Evolutionary conservation across 2,888 invertebrate species (phyloP).

Genomic region (Amiota minor): DNA sequence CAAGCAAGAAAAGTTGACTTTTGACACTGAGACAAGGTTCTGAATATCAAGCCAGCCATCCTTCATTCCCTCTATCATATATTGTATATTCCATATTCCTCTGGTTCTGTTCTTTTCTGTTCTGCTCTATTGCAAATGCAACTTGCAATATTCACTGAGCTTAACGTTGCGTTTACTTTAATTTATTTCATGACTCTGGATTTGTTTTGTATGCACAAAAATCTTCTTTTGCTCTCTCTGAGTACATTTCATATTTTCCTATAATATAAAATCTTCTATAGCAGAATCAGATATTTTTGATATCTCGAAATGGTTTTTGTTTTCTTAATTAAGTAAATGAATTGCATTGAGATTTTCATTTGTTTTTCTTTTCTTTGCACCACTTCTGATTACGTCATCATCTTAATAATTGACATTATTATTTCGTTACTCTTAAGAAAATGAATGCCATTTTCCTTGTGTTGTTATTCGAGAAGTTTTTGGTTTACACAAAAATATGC

Average conservation of each 20-base stretch:
- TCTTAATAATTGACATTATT: constrained; percentile 7
- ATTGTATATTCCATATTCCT: too few relatives aligned
- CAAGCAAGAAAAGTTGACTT: not conserved
- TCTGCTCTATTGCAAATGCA: too few relatives aligned
- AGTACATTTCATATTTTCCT: not conserved
- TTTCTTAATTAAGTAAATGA: constrained; percentile 65
- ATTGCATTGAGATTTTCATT: constrained; percentile 57
- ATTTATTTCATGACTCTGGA: constrained; percentile 49
- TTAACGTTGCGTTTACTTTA: constrained; percentile 40
- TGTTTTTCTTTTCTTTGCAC: too few relatives aligned
- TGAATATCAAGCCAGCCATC: too few relatives aligned
- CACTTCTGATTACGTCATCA: constrained; percentile 35
- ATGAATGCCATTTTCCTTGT: not conserved
- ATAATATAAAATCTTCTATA: constrained; percentile 24
- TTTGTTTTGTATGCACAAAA: constrained; percentile 38
- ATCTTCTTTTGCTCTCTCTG: not conserved
- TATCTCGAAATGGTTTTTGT: not conserved
- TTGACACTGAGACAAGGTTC: not conserved
- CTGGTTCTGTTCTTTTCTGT: too few relatives aligned
- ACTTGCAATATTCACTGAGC: not conserved
- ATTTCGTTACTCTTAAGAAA: not conserved
- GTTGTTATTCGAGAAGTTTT: not conserved
- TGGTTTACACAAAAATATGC: too few relatives aligned
- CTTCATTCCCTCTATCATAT: too few relatives aligned
- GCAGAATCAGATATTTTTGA: constrained; percentile 24